Evolutionary conservation across 2,113 vertebrate genomes (phyloP), one percentile per base, ranked within the genome.

Genomic region (Spheniscus mendiculus): DNA sequence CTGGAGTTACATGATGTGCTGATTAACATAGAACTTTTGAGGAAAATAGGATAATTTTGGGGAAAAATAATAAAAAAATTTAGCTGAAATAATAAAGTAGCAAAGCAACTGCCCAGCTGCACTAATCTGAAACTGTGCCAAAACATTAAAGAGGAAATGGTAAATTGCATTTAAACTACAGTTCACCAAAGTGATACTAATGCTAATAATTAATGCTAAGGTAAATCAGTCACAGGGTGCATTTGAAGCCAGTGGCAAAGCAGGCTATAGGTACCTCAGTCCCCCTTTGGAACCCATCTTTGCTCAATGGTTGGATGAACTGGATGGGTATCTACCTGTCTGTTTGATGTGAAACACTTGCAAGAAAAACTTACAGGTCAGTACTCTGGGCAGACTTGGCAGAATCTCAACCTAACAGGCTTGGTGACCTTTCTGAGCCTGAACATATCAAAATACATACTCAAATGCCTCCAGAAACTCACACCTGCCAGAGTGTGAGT

Each of bases 11-110:
- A 63, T 90, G 79, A 91, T 80, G 42, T 81, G n/a, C 67, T 95
- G 78, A 95, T 93, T 96, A 89, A 78, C 53, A 32, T 77, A 69
- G 32, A 92, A 91, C 18, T 34, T 83, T 77, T 86, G 73, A 97
- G 52, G 66, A 96, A 98, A 96, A 90, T 27, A 69, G 17, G 25
- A 96, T 90, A 67, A 81, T 55, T 62, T 87, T 0, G 1, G 4
- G 1, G 1, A 5, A 53, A 74, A 94, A 63, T 9, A 55, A 40
- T 16, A 1, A 17, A 49, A 49, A 89, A 83, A 77, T 69, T 26
- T 83, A 79, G 15, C 34, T 94, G 73, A 40, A 96, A 55, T 73
- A 80, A 67, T 95, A 91, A 91, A 74, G 72, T 67, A 80, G 38
- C 65, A 82, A 85, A 95, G 32, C 25, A 90, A 19, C 45, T 61